Conservation (phyloP, 2,113 vertebrate species). For the Acanthochromis polyacanthus region DNA sequence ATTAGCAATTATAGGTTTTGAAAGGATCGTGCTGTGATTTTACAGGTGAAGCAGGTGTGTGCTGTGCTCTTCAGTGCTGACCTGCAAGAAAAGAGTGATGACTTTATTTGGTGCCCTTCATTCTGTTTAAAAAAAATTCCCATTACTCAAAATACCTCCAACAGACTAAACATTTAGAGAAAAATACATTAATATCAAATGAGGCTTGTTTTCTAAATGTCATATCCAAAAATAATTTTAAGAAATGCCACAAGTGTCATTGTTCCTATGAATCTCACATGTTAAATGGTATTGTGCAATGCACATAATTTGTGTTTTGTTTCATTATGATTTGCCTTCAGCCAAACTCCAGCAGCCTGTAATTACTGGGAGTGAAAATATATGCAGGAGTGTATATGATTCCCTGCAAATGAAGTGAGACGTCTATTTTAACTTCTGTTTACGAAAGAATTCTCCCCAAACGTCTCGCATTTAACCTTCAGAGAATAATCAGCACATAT, state of each 20-base stretch:
- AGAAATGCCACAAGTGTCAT: slow-evolving; percentile 31
- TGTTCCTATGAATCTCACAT: slow-evolving; percentile 29
- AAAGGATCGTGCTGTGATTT: slow-evolving; percentile 26
- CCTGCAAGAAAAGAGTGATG: slow-evolving; percentile 22
- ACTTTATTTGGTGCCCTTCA: slow-evolving; percentile 20
- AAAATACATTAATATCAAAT: slow-evolving; percentile 8
- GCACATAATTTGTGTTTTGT: slow-evolving; percentile 75
- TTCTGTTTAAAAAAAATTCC: slow-evolving; percentile 17
- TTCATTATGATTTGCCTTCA: slow-evolving; percentile 65
- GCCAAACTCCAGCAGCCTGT: slow-evolving; percentile 70
- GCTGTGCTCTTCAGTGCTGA: slow-evolving; percentile 19
- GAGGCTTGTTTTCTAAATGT: slow-evolving; percentile 18
- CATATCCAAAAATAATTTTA: slow-evolving; percentile 11
- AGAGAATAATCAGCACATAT: slow-evolving; percentile 12
- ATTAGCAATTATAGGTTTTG: background rate
- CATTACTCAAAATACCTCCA: slow-evolving; percentile 16
- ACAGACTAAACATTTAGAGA: slow-evolving; percentile 6
- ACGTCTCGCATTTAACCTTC: slow-evolving; percentile 33
- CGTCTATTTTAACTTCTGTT: slow-evolving; percentile 36
- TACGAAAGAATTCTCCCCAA: slow-evolving; percentile 32
- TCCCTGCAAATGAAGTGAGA: slow-evolving; percentile 51
- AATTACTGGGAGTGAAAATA: slow-evolving; percentile 67
- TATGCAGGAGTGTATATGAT: slow-evolving; percentile 52
- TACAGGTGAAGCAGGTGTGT: slow-evolving; percentile 53
- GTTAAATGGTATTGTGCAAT: slow-evolving; percentile 56